These are phyloP conservation scores for Orthosia cruda DNA, from an alignment of 2,888 invertebrate genomes.

Conservation along the genomic window DNA sequence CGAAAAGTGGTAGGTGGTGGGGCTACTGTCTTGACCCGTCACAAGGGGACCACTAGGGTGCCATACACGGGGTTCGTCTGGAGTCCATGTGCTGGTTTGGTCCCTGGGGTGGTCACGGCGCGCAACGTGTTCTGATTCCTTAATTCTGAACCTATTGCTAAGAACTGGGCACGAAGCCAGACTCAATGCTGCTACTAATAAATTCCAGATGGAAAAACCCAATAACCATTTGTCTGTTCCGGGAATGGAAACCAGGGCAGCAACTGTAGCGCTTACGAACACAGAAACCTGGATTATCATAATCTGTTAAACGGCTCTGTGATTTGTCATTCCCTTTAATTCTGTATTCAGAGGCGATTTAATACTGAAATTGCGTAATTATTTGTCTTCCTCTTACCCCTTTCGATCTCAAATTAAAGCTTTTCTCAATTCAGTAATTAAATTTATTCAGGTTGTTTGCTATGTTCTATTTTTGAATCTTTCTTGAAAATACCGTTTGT, in stretches of 20 bases:
- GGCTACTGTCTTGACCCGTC: too few relatives aligned
- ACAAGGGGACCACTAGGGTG: too few relatives aligned
- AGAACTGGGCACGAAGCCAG: too few relatives aligned
- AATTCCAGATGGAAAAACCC: not conserved
- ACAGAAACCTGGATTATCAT: not conserved
- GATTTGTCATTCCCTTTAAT: not conserved
- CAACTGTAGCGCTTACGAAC: not conserved
- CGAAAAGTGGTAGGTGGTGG: too few relatives aligned
- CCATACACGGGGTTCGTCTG: too few relatives aligned
- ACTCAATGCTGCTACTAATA: not conserved
- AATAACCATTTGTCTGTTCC: not conserved
- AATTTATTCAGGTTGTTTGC: constrained; percentile 11
- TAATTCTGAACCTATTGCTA: too few relatives aligned
- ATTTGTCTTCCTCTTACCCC: constrained; percentile 7
- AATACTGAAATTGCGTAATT: constrained; percentile 6
- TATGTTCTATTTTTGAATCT: constrained; percentile 11
- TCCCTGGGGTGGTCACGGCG: too few relatives aligned
- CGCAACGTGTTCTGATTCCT: too few relatives aligned
- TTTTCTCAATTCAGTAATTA: not conserved
- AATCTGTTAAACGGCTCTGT: not conserved
- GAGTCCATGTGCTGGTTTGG: too few relatives aligned
- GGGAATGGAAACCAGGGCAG: not conserved
- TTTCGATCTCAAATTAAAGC: not conserved
- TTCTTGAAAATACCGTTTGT: not conserved
- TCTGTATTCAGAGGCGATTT: not conserved